These are phyloP conservation scores for Bungarus multicinctus DNA, from an alignment of 2,113 vertebrate species.

Conservation along the genomic window DNA sequence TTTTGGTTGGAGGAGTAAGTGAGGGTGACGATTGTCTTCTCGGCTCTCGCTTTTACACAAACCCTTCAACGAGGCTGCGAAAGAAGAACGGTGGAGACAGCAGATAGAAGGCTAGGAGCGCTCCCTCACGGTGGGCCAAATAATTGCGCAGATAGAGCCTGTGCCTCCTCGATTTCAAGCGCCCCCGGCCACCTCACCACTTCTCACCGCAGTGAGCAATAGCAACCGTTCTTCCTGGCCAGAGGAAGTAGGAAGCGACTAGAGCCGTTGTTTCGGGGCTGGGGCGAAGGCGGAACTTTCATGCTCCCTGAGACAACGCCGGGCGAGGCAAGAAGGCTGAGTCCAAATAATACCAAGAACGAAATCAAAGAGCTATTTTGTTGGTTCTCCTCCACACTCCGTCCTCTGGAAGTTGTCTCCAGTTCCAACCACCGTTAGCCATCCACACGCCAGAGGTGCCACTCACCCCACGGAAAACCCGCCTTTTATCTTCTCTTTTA, in stretches of 20 bases:
- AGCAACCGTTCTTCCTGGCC: background rate
- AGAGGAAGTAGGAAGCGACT: background rate
- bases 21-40: background rate
- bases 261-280: background rate
- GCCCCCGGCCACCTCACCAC: background rate
- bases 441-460: background rate
- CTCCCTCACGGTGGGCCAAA: background rate
- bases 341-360: no score
- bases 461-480: fast-evolving
- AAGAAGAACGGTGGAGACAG: no score
- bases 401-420: constrained; percentile 42
- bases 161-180: background rate
- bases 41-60: no score
- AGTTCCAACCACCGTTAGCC: background rate
- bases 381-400: background rate
- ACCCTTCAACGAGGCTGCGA: background rate
- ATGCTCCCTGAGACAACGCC: constrained; percentile 9
- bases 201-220: constrained; percentile 8
- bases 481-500: background rate
- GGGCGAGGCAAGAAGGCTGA: background rate
- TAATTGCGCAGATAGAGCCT: background rate
- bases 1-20: background rate
- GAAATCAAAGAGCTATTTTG: background rate
- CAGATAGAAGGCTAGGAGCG: background rate
- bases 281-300: constrained; percentile 9